Evolutionary conservation across 2,888 invertebrate species (phyloP), one percentile per base, ranked within the genome.

Genomic region (Mesopsocus fuscifrons): DNA sequence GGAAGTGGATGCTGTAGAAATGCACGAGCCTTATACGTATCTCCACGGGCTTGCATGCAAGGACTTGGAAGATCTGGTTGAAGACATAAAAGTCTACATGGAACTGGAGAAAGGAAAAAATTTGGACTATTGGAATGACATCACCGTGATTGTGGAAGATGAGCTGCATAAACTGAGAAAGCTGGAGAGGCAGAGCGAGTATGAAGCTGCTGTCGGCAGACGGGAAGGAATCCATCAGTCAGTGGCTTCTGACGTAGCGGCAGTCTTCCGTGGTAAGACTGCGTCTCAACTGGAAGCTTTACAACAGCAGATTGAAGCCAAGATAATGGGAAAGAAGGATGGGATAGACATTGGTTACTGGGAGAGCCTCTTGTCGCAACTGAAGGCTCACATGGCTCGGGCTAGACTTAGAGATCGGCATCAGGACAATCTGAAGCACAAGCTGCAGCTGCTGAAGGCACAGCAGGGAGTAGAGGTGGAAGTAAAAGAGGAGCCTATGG

Each of bases 21-120:
- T 98, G 87, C 91, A 94, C 57, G 95, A 98, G 59, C 97, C 98
- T 0, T 92, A 95, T 58, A 84, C 85, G 0, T 92, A 92, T 58
- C 69, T 98, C 1, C 85, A 89, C 56, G 94, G 95, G 0, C 66
- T 97, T 44, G 79, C 81, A 13, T 72, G 82, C 4, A 77, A 79
- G 50, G 97, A 98, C 60, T 66, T 97, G 17, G 97, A 98, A 59
- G 98, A 98, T 64, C 65, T 98, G 13, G 69, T 94, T 1, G 95
- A 85, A 52, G 98, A 99, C 57, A 97, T 99, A 45, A 87, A 89
- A 62, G 71, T 85, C 6, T 92, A 95, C 62, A 81, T 87, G 57
- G 84, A 92, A 64, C 62, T 97, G 52, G 95, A 97, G 62, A 74
- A 80, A 53, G 81, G 81, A 6, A 79, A 75, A 51, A 88, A 95